phyloP scores from a whole-genome alignment of 2,113 vertebrate species.

The Mugil cephalus region DNA sequence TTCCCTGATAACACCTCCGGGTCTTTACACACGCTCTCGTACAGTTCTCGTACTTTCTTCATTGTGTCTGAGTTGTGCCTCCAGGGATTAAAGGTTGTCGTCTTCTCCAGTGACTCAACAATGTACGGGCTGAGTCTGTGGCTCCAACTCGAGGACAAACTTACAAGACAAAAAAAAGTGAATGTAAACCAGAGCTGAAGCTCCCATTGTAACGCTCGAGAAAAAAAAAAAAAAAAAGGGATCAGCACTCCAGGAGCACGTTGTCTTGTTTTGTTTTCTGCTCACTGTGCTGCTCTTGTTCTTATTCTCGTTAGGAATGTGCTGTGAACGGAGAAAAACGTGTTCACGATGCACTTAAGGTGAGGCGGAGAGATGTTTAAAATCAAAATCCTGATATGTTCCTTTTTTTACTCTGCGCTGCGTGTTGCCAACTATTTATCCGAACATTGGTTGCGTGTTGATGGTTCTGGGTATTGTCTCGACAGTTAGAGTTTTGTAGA shows the following conservation, averaged over 20 bases:
- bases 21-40: too few relatives aligned
- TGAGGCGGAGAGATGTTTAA: not conserved
- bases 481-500: not conserved
- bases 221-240: not conserved
- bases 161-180: not conserved
- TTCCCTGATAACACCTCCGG: not conserved
- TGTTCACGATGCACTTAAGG: not conserved
- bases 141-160: not conserved
- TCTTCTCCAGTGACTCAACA: not conserved
- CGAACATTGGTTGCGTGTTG: not conserved
- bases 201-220: not conserved
- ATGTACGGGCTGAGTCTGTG: not conserved
- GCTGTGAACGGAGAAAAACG: constrained; percentile 24
- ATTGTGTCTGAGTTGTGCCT: not conserved
- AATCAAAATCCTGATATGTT: not conserved
- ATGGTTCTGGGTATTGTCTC: constrained; percentile 13
- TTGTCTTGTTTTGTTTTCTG: not conserved
- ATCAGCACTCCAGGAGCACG: not conserved
- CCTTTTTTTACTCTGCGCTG: not conserved
- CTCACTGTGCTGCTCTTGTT: constrained; percentile 32
- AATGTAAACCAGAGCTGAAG: not conserved
- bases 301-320: constrained; percentile 34
- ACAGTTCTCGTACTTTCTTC: too few relatives aligned
- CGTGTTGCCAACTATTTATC: not conserved
- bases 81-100: not conserved